Percentiles rank a stretch among this genome's conserved stretches.
These are phyloP conservation scores for Delichon dasypus DNA, from an alignment of 2,797 vertebrate species.

Conservation along the genomic window DNA sequence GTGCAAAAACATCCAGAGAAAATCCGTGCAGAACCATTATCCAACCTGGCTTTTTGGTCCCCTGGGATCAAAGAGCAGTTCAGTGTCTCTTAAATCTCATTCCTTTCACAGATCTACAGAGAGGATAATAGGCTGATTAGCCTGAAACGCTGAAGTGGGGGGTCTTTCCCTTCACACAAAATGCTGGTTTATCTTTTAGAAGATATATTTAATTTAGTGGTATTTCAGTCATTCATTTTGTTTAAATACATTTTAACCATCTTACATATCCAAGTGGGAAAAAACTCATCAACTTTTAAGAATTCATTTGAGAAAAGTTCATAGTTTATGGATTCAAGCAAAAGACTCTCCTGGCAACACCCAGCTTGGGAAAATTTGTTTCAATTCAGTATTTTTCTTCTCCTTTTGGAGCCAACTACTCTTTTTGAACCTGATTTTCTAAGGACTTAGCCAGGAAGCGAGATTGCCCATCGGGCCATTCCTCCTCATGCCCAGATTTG, in stretches of 20 bases:
- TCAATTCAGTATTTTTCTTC: background rate
- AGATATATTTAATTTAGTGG: background rate
- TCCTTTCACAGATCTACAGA: background rate
- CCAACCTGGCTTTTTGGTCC: background rate
- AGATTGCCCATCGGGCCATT: background rate
- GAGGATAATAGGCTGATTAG: background rate
- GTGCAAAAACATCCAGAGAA: background rate
- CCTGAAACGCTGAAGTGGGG: background rate
- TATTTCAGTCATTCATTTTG: slow-evolving; percentile 16
- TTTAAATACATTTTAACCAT: slow-evolving; percentile 30
- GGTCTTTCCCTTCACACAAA: background rate
- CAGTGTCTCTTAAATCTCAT: background rate
- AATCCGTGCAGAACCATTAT: background rate
- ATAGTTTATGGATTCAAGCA: background rate
- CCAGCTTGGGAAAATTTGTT: background rate
- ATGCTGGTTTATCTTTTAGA: background rate
- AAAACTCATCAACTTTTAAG: background rate
- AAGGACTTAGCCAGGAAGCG: background rate
- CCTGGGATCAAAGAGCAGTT: background rate
- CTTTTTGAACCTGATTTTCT: background rate
- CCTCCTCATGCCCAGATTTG: background rate
- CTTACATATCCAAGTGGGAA: background rate
- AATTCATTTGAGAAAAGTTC: background rate
- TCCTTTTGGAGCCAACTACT: background rate
- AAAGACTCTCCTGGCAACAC: background rate